Percentiles rank a stretch among this genome's conserved stretches.
phyloP scores from a whole-genome alignment of 2,797 vertebrate genomes.

The Huso huso region DNA sequence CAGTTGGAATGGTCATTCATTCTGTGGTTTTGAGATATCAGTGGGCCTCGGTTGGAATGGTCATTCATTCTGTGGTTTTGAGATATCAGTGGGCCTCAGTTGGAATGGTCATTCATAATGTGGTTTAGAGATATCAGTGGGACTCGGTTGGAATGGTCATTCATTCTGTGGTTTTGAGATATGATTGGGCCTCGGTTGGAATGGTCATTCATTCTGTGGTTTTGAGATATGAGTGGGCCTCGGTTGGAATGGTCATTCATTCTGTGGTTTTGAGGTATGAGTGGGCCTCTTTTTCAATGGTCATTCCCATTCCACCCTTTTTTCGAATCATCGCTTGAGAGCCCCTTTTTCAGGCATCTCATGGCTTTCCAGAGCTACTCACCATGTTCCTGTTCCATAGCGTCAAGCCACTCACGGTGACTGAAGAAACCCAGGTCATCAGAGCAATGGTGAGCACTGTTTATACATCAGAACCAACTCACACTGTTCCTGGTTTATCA shows the following conservation, averaged over 20 bases:
- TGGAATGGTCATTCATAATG: no score
- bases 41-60: no score
- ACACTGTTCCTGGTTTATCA: background rate
- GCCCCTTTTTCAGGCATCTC: no score
- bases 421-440: constrained; percentile 77
- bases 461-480: constrained; percentile 1
- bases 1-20: no score
- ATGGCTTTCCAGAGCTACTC: constrained; percentile 89
- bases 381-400: constrained; percentile 90
- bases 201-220: background rate
- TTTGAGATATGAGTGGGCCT: background rate
- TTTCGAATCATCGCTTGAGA: constrained; percentile 90
- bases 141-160: no score
- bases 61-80: no score
- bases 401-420: constrained; percentile 66
- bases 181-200: no score
- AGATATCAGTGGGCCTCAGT: no score
- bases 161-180: no score
- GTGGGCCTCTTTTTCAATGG: constrained; percentile 36
- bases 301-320: constrained; percentile 81
- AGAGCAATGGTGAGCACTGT: constrained; percentile 67
- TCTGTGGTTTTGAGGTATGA: background rate
- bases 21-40: background rate
- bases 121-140: background rate
- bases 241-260: no score